Percentiles rank a stretch among this genome's conserved stretches.
Evolutionary conservation across 2,888 invertebrate species (phyloP).

Genomic region (Melitaea athalia): DNA sequence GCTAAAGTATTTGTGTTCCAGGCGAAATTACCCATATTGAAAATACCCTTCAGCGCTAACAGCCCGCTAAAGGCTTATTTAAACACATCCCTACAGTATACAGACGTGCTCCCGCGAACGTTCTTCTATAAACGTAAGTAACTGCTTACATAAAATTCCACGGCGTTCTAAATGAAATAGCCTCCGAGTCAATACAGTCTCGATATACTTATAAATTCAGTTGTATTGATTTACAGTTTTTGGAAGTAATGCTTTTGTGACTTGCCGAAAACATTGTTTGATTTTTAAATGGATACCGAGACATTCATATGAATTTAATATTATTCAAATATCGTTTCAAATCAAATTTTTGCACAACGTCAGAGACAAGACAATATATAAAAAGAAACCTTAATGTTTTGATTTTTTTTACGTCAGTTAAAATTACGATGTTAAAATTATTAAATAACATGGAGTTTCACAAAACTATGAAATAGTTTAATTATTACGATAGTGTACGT

Average conservation of each 20-base stretch:
- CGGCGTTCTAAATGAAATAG: slow-evolving; percentile 44
- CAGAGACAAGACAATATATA: too few relatives aligned
- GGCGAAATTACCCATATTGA: slow-evolving; percentile 81
- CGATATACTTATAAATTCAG: slow-evolving; percentile 55
- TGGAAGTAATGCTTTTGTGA: slow-evolving; percentile 57
- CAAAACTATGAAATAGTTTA: too few relatives aligned
- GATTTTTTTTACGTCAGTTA: too few relatives aligned
- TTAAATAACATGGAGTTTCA: too few relatives aligned
- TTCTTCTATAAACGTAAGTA: slow-evolving; percentile 57
- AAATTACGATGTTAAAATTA: too few relatives aligned
- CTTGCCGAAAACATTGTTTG: slow-evolving; percentile 56
- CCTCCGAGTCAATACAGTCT: slow-evolving; percentile 56
- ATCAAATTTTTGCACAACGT: too few relatives aligned
- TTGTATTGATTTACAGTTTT: slow-evolving; percentile 67
- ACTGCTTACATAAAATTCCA: slow-evolving; percentile 53
- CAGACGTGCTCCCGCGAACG: slow-evolving; percentile 52
- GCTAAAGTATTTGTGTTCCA: slow-evolving; percentile 78
- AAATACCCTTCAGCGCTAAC: slow-evolving; percentile 79
- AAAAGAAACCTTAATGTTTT: too few relatives aligned
- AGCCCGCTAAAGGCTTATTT: slow-evolving; percentile 75
- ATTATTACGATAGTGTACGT: too few relatives aligned
- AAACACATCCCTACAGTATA: slow-evolving; percentile 63
- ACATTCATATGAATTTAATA: neutral
- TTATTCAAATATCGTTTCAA: too few relatives aligned
- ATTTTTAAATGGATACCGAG: slow-evolving; percentile 47